Evolutionary conservation across 1,140 invertebrate genomes (phyloP), one percentile per base, ranked within the genome.

Genomic region (Ditylenchus dipsaci): DNA sequence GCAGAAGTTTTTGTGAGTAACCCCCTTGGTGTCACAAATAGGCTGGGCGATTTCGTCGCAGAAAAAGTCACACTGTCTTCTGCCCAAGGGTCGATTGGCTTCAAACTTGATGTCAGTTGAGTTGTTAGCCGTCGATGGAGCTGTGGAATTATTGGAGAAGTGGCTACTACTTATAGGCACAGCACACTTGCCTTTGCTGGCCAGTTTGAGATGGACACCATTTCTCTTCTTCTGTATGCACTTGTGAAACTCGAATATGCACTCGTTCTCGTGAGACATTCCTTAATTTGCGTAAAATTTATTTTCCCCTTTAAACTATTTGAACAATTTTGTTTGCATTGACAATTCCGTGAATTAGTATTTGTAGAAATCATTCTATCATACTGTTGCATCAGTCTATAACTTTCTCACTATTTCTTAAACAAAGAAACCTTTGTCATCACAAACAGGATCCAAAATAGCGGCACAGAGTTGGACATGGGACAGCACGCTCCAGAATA

Each of bases 401-500:
- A 19, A 63, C 33, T 69, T 23, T n/a, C 9, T 9, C 19, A 17
- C 11, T 30, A 67, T 19, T 17, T 29, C 21, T 11, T 17, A 8
- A 60, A 15, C 19, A n/a, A 63, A 23, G 45, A 26, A 23, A 75
- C 73, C 73, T 38, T 57, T 33, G n/a, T 76, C 60, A 63, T 75
- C 73, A 56, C 73, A 75, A 43, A 75, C 69, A 53, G 73, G 65
- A 15, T 76, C 68, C 29, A 21, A 49, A 70, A 66, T 56, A 13
- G 59, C 49, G 1, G 67, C 56, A 47, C 73, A 75, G n/a, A 77
- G 56, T 56, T 60, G 57, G 3, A 65, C 64, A 19, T 11, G 9
- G 74, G 68, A 49, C 74, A 76, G 60, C 74, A 76, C 0, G 68
- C 68, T 29, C 75, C 74, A 15, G 43, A 26, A 58, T 76, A 76